Conservation (phyloP, 2,113 vertebrate genomes). For the Amphiprion ocellaris region DNA sequence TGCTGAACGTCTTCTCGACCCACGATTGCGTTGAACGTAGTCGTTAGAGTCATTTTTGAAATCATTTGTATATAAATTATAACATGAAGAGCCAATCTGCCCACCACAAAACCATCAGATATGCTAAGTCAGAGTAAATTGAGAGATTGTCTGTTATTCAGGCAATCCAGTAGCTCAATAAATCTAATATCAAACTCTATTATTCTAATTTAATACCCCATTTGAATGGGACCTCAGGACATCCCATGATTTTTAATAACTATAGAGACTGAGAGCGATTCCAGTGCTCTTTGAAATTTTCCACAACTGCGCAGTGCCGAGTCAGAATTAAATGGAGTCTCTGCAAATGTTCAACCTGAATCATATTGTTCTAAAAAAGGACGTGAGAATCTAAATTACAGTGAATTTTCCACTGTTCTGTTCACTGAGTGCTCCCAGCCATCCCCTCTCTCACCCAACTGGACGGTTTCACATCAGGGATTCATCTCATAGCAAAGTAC, state of each 20-base stretch:
- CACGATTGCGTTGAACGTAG: conserved; percentile 23
- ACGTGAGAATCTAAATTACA: conserved; percentile 12
- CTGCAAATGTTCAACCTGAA: conserved; percentile 43
- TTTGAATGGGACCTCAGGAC: conserved; percentile 72
- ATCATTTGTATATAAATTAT: conserved; percentile 53
- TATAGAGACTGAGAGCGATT: conserved; percentile 59
- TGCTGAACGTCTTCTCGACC: conserved; percentile 10
- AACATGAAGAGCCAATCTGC: conserved; percentile 40
- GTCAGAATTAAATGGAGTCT: conserved; percentile 54
- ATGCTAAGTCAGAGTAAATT: conserved; percentile 57
- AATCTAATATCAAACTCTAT: conserved; percentile 75
- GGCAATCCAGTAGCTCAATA: conserved; percentile 52
- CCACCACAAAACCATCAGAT: conserved; percentile 56
- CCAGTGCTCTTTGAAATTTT: conserved; percentile 57
- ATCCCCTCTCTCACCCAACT: background rate
- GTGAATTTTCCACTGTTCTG: conserved; percentile 3
- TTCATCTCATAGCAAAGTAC: background rate
- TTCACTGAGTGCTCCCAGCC: background rate
- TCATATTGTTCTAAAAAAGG: conserved; percentile 26
- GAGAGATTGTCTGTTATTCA: conserved; percentile 63
- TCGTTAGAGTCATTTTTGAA: conserved; percentile 48
- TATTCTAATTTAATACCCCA: conserved; percentile 78
- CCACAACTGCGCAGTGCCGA: conserved; percentile 35
- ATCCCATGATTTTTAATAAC: conserved; percentile 72
- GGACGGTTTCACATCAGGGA: background rate